phyloP scores from a whole-genome alignment of 2,888 invertebrate species.

The Cerceris rybyensis region DNA sequence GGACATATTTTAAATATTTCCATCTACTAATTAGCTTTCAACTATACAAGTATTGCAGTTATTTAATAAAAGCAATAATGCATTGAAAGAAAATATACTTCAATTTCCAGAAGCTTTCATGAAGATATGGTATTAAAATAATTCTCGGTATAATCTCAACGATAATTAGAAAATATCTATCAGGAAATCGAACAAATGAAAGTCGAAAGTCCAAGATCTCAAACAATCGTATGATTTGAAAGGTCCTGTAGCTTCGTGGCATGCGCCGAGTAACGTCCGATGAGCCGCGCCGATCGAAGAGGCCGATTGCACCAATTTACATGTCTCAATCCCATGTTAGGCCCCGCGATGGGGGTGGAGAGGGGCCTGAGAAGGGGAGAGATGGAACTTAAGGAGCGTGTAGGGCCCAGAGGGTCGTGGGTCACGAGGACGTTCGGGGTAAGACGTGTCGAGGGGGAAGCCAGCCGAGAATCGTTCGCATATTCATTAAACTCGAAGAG shows the following conservation, averaged over 20 bases:
- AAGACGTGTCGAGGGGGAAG: slow-evolving; percentile 14
- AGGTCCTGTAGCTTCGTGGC: slow-evolving; percentile 66
- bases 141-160: too few relatives aligned
- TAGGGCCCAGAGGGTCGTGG: slow-evolving; percentile 60
- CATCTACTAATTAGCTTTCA: too few relatives aligned
- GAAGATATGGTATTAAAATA: too few relatives aligned
- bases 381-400: slow-evolving; percentile 56
- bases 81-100: too few relatives aligned
- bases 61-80: too few relatives aligned
- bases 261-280: slow-evolving; percentile 69
- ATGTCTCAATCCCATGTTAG: slow-evolving; percentile 80
- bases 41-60: too few relatives aligned
- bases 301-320: slow-evolving; percentile 80
- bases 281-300: slow-evolving; percentile 74
- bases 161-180: too few relatives aligned
- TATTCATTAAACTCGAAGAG: slow-evolving; percentile 71
- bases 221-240: slow-evolving; percentile 54
- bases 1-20: too few relatives aligned
- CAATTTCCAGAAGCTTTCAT: too few relatives aligned
- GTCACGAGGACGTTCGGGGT: slow-evolving; percentile 59
- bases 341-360: slow-evolving; percentile 55
- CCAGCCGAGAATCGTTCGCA: slow-evolving; percentile 62
- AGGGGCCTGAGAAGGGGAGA: slow-evolving; percentile 26
- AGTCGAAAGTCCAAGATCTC: too few relatives aligned
- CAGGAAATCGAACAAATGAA: not conserved